Conservation (phyloP, 2,888 invertebrate genomes). For the Lymantria dispar region DNA sequence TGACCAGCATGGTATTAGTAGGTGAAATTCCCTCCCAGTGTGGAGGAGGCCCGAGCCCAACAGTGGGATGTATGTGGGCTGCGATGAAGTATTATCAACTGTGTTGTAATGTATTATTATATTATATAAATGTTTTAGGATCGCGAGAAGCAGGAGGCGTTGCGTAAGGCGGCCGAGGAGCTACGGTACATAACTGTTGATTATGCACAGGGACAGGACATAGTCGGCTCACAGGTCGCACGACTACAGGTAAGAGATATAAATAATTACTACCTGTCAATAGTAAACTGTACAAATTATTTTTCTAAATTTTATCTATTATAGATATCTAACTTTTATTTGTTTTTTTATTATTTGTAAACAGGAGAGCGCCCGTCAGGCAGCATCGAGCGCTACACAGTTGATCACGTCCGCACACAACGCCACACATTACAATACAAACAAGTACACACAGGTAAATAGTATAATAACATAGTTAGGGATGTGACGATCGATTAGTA, state of each 20-base stretch:
- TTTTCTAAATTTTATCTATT: too few relatives aligned
- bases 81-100: background rate
- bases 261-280: too few relatives aligned
- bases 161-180: slow-evolving; percentile 95
- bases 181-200: slow-evolving; percentile 94
- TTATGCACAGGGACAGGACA: slow-evolving; percentile 87
- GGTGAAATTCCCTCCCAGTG: too few relatives aligned
- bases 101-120: background rate
- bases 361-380: slow-evolving; percentile 90
- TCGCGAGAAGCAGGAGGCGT: slow-evolving; percentile 89
- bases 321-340: too few relatives aligned
- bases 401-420: slow-evolving; percentile 94
- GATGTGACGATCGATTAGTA: too few relatives aligned
- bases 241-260: slow-evolving; percentile 74
- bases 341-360: too few relatives aligned
- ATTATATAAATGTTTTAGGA: slow-evolving; percentile 80
- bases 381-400: slow-evolving; percentile 94
- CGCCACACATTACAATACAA: slow-evolving; percentile 88
- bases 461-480: too few relatives aligned
- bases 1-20: too few relatives aligned
- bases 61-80: too few relatives aligned
- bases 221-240: slow-evolving; percentile 86
- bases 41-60: too few relatives aligned
- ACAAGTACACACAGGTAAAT: slow-evolving; percentile 77
- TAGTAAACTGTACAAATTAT: too few relatives aligned